These are phyloP conservation scores for Catharus fuscescens DNA, from an alignment of 2,113 vertebrate genomes.

Conservation along the genomic window DNA sequence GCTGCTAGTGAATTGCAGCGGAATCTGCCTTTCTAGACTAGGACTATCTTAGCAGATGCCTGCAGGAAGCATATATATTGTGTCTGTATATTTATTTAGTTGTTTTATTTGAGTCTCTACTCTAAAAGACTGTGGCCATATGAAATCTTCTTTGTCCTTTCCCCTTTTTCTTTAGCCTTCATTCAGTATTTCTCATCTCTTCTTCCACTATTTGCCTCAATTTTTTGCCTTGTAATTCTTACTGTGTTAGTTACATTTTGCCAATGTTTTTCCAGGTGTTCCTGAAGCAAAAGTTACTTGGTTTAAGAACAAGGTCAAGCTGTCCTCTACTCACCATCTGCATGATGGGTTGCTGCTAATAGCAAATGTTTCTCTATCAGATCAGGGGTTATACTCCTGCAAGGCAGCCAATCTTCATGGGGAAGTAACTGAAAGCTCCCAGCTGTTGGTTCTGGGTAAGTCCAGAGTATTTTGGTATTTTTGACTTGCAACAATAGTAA, in stretches of 20 bases:
- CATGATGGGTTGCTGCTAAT: conserved; percentile 72
- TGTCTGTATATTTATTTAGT: not conserved
- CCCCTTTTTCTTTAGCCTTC: not conserved
- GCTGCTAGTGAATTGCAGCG: not conserved
- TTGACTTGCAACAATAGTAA: not conserved
- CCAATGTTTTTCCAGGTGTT: conserved; percentile 74
- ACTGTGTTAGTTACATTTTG: not conserved
- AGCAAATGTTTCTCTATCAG: conserved; percentile 66
- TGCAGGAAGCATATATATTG: not conserved
- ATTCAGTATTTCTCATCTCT: not conserved
- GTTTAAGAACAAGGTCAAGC: conserved; percentile 76
- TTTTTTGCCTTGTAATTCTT: not conserved
- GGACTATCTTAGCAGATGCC: not conserved
- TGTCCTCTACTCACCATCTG: conserved; percentile 34
- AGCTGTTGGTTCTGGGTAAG: conserved; percentile 78
- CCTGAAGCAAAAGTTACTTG: conserved; percentile 81
- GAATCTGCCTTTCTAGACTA: not conserved
- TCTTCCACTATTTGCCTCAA: not conserved
- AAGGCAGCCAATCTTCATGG: conserved; percentile 76
- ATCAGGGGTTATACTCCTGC: conserved; percentile 80
- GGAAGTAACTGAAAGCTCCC: conserved; percentile 75
- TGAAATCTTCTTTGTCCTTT: not conserved
- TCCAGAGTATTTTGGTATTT: not conserved
- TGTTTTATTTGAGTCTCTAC: not conserved
- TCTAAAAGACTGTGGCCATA: not conserved